These are phyloP conservation scores for Caenorhabditis briggsae DNA, from an alignment of 1,140 invertebrate species.

Conservation along the genomic window DNA sequence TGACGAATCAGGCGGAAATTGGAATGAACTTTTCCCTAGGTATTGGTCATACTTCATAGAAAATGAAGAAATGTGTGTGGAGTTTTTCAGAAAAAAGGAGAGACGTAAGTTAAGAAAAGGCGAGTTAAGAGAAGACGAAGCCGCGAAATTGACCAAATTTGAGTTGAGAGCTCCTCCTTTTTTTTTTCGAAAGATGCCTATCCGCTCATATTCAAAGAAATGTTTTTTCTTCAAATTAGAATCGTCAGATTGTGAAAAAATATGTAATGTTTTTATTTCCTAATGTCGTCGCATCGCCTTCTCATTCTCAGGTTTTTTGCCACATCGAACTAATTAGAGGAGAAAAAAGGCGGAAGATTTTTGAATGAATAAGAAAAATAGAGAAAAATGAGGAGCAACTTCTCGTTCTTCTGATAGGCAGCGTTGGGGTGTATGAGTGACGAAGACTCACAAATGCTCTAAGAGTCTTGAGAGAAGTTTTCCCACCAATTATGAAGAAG, in stretches of 20 bases:
- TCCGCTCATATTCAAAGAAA: not conserved
- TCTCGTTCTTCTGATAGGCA: not conserved
- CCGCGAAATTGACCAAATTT: constrained; percentile 37
- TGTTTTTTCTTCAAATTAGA: constrained; percentile 27
- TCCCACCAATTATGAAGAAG: constrained; percentile 50
- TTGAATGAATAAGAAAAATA: not conserved
- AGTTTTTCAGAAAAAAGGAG: constrained; percentile 2
- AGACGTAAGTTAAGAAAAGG: not conserved
- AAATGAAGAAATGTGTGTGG: not conserved
- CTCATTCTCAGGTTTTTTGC: not conserved
- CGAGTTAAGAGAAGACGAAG: not conserved
- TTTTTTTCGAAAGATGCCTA: not conserved
- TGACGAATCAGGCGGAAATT: constrained; percentile 38
- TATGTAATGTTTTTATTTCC: constrained; percentile 1
- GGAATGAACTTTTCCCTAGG: constrained; percentile 28
- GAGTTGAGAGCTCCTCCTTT: not conserved
- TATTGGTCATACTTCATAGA: not conserved
- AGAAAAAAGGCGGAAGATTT: constrained; percentile 11
- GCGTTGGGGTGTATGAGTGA: not conserved
- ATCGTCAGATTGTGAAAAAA: constrained; percentile 8
- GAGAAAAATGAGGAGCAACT: constrained; percentile 14
- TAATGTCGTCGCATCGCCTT: constrained; percentile 6
- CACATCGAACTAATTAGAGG: constrained; percentile 2
- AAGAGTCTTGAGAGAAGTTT: constrained; percentile 32
- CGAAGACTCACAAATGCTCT: not conserved